A percentile compares a stretch with the other conserved stretches of the same genome.
Evolutionary conservation across 1,140 invertebrate genomes (phyloP).

Genomic region (Samia ricini): DNA sequence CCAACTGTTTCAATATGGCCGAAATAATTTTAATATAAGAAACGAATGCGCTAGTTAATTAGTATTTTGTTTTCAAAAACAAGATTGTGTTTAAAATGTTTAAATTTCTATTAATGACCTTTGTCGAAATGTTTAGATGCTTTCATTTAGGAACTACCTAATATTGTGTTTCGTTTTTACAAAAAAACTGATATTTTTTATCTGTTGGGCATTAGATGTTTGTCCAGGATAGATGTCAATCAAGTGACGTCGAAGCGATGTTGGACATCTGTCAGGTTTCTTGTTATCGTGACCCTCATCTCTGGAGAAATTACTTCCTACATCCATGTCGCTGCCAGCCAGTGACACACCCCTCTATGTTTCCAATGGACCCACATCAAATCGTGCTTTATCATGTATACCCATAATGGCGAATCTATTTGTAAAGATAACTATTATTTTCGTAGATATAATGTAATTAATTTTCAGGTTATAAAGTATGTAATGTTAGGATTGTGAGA

Average conservation of each 20-base stretch:
- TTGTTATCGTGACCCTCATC: constrained; percentile 47
- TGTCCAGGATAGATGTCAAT: constrained; percentile 39
- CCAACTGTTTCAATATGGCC: too few relatives aligned
- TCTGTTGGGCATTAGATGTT: background rate
- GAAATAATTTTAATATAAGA: too few relatives aligned
- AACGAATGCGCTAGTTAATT: too few relatives aligned
- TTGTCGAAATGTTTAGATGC: too few relatives aligned
- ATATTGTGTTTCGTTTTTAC: too few relatives aligned
- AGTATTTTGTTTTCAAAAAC: too few relatives aligned
- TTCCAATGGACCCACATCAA: constrained; percentile 28
- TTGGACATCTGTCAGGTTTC: constrained; percentile 43
- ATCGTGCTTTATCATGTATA: constrained; percentile 16
- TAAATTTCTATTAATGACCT: too few relatives aligned
- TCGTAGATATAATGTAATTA: background rate
- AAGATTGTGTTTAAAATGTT: too few relatives aligned
- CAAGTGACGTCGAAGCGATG: constrained; percentile 28
- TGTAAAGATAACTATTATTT: background rate
- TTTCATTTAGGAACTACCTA: too few relatives aligned
- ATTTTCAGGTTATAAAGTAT: too few relatives aligned
- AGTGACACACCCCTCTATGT: constrained; percentile 32
- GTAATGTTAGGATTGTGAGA: too few relatives aligned
- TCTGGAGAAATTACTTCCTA: constrained; percentile 45
- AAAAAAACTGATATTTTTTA: too few relatives aligned
- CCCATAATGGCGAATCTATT: constrained; percentile 9
- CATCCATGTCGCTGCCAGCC: constrained; percentile 36